phyloP scores from a whole-genome alignment of 1,140 invertebrate genomes.

The Magallana ariakensis region DNA sequence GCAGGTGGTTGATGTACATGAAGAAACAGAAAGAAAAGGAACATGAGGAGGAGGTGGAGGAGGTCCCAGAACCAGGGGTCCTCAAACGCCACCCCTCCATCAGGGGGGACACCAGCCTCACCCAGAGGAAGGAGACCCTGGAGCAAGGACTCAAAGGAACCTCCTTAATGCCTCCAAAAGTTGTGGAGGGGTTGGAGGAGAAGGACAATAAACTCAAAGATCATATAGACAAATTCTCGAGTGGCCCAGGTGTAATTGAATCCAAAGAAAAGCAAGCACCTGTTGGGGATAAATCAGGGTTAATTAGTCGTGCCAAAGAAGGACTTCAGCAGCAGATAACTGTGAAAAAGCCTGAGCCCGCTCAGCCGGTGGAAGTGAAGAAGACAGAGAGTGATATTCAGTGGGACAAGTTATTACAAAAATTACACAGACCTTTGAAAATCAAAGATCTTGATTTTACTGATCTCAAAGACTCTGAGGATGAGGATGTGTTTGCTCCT shows the following conservation, averaged over 20 bases:
- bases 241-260: conserved; percentile 35
- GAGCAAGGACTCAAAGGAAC: conserved; percentile 42
- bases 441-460: conserved; percentile 98
- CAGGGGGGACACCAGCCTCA: conserved; percentile 43
- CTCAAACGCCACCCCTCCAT: conserved; percentile 51
- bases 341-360: conserved; percentile 70
- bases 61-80: conserved; percentile 48
- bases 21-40: conserved; percentile 54
- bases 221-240: conserved; percentile 49
- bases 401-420: conserved; percentile 94
- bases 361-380: conserved; percentile 33
- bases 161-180: conserved; percentile 37
- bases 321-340: conserved; percentile 81
- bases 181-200: conserved; percentile 51
- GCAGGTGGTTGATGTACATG: conserved; percentile 83
- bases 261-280: conserved; percentile 61
- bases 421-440: conserved; percentile 89
- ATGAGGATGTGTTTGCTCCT: conserved; percentile 77
- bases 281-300: conserved; percentile 89
- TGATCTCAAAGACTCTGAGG: conserved; percentile 87
- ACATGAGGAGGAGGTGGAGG: conserved; percentile 51
- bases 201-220: conserved; percentile 83
- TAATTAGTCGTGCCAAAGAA: conserved; percentile 96
- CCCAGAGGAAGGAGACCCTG: conserved; percentile 50
- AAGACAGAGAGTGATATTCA: conserved; percentile 96